Evolutionary conservation across 2,888 invertebrate genomes (phyloP).

Genomic region (Volucella zonaria): DNA sequence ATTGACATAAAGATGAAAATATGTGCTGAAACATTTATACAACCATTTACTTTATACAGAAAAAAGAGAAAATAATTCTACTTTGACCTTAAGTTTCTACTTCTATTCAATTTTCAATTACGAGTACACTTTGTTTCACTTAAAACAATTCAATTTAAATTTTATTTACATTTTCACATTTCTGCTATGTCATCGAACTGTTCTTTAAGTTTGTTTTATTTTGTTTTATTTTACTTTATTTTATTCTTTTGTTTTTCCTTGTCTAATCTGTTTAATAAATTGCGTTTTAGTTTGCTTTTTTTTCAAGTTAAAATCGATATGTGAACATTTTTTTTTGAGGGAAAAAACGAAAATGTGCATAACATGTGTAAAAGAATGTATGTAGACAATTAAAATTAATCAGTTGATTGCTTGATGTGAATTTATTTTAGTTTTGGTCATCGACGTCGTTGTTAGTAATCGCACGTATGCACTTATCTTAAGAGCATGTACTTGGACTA

Average conservation of each 20-base stretch:
- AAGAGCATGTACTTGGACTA: slow-evolving; percentile 43
- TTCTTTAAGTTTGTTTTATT: slow-evolving; percentile 13
- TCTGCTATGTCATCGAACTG: background rate
- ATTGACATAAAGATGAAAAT: slow-evolving; percentile 16
- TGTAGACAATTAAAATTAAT: slow-evolving; percentile 33
- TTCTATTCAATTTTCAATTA: slow-evolving; percentile 35
- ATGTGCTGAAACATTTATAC: slow-evolving; percentile 53
- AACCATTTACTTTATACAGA: slow-evolving; percentile 69
- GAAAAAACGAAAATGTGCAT: slow-evolving; percentile 31
- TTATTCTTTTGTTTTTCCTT: slow-evolving; percentile 9
- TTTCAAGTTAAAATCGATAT: slow-evolving; percentile 50
- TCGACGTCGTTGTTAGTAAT: slow-evolving; percentile 44
- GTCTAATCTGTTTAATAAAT: background rate
- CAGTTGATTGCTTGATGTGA: slow-evolving; percentile 21
- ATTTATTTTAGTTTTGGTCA: slow-evolving; percentile 48
- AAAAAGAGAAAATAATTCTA: slow-evolving; percentile 19
- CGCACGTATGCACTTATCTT: slow-evolving; percentile 25
- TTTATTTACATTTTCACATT: slow-evolving; percentile 60
- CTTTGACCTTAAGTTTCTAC: slow-evolving; percentile 27
- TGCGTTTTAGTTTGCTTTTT: background rate
- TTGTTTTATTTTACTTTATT: background rate
- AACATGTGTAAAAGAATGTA: slow-evolving; percentile 15
- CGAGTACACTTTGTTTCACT: slow-evolving; percentile 51
- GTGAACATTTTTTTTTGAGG: slow-evolving; percentile 29
- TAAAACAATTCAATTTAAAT: slow-evolving; percentile 30